phyloP scores from a whole-genome alignment of 2,888 invertebrate genomes.

The Andrena haemorrhoa region DNA sequence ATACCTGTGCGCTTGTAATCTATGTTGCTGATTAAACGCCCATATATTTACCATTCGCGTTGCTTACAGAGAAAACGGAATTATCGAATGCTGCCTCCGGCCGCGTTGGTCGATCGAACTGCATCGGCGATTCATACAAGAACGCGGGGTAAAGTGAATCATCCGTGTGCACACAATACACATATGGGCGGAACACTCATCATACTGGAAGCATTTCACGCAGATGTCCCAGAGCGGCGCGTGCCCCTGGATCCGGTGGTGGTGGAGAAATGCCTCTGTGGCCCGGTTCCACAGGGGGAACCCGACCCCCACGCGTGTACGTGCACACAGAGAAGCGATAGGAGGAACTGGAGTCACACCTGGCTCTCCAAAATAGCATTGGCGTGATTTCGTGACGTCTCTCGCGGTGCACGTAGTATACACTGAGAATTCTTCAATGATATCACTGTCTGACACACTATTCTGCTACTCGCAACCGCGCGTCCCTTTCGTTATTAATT shows the following conservation, averaged over 20 bases:
- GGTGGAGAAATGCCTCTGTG: constrained; percentile 47
- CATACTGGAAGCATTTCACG: constrained; percentile 63
- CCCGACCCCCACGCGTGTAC: constrained; percentile 61
- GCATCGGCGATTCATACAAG: constrained; percentile 18
- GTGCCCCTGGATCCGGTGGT: constrained; percentile 75
- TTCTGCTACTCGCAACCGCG: too few species aligned
- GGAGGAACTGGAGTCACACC: constrained; percentile 67
- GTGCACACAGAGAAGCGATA: constrained; percentile 18
- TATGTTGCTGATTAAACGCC: too few species aligned
- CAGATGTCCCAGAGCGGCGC: constrained; percentile 80
- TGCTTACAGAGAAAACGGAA: too few species aligned
- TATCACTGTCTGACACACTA: too few species aligned
- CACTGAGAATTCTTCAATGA: not conserved
- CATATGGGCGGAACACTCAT: constrained; percentile 50
- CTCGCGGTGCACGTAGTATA: not conserved
- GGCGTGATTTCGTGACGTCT: constrained; percentile 70
- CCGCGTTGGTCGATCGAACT: not conserved
- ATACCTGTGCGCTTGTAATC: too few species aligned
- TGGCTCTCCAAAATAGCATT: constrained; percentile 73
- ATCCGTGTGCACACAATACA: constrained; percentile 29
- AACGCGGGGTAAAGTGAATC: constrained; percentile 39
- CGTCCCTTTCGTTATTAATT: too few species aligned
- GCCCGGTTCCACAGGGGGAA: constrained; percentile 31
- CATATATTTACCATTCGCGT: too few species aligned
- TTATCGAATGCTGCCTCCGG: not conserved